Evolutionary conservation across 2,797 vertebrate genomes (phyloP).

Genomic region (Paramormyrops hopkinsi): DNA sequence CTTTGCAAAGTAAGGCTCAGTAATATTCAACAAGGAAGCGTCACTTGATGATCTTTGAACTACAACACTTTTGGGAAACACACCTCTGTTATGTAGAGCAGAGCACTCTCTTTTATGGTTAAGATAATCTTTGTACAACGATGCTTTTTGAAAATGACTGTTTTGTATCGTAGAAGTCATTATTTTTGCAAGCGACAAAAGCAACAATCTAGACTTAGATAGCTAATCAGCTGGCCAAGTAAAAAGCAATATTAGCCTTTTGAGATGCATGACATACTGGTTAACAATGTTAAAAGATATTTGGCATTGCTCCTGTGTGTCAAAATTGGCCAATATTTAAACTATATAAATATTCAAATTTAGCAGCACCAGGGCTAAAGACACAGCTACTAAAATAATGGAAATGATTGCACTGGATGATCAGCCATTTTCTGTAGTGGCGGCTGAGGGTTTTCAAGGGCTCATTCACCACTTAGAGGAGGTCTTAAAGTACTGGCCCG

Average conservation of each 20-base stretch:
- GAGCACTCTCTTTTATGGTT: neutral
- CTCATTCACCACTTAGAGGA: neutral
- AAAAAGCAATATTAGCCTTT: neutral
- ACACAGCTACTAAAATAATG: neutral
- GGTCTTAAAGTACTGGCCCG: neutral
- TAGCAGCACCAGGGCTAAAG: neutral
- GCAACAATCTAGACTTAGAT: neutral
- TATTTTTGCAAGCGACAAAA: neutral
- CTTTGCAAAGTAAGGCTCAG: neutral
- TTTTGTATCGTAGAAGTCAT: neutral
- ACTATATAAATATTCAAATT: neutral
- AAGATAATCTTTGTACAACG: neutral
- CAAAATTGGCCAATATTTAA: neutral
- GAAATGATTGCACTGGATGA: neutral
- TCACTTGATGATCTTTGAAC: neutral
- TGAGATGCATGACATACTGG: neutral
- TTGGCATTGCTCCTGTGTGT: neutral
- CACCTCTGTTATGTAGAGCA: neutral
- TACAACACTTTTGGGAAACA: neutral
- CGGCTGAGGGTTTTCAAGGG: neutral
- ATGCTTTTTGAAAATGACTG: neutral
- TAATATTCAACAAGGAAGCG: neutral
- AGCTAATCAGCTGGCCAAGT: neutral
- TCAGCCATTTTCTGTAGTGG: neutral
- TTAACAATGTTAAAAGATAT: neutral